A percentile compares a stretch with the other conserved stretches of the same genome.
Conservation (phyloP, 2,888 invertebrate species). For the Pocota personata region DNA sequence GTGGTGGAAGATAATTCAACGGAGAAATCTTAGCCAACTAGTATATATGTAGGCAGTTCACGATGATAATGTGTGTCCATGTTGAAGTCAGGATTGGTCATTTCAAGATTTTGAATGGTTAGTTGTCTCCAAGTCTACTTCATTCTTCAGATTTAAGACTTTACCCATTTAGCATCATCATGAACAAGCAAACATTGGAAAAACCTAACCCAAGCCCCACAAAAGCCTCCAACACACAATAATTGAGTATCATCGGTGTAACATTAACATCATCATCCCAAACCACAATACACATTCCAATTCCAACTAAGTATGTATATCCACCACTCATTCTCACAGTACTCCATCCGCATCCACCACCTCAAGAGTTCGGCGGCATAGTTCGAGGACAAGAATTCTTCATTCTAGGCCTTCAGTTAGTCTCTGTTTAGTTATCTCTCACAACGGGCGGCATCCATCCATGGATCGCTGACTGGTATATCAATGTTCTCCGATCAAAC, state of each 20-base stretch:
- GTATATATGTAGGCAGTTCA: too few relatives aligned
- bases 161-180: too few relatives aligned
- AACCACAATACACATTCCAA: constrained; percentile 57
- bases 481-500: constrained; percentile 67
- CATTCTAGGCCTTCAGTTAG: constrained; percentile 42
- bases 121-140: too few relatives aligned
- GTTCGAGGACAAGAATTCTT: constrained; percentile 69
- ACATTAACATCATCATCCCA: constrained; percentile 21
- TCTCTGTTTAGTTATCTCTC: constrained; percentile 62
- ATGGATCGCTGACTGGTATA: constrained; percentile 66
- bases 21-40: too few relatives aligned
- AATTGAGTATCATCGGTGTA: neutral
- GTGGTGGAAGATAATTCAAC: too few relatives aligned
- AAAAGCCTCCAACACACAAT: neutral
- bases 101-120: too few relatives aligned
- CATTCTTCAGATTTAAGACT: too few relatives aligned
- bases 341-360: constrained; percentile 2
- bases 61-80: too few relatives aligned
- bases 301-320: constrained; percentile 25
- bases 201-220: neutral
- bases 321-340: constrained; percentile 39
- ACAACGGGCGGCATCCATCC: constrained; percentile 67
- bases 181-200: neutral
- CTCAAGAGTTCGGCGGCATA: constrained; percentile 63
- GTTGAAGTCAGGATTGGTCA: too few relatives aligned